phyloP scores from a whole-genome alignment of 1,140 invertebrate genomes.

The Brachionus plicatilis region DNA sequence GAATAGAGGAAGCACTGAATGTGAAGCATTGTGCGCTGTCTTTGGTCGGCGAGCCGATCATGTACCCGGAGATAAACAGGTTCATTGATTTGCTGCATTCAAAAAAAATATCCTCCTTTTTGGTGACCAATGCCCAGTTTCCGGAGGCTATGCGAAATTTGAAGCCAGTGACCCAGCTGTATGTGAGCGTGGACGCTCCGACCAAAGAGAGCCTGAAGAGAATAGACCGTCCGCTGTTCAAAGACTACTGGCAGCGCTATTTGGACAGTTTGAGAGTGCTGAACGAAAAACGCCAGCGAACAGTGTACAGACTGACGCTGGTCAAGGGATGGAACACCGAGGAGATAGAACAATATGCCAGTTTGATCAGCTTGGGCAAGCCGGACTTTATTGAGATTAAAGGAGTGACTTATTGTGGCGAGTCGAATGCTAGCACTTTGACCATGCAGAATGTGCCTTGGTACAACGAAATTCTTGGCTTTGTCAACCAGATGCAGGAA shows the following conservation, averaged over 20 bases:
- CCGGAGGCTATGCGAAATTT: conserved; percentile 62
- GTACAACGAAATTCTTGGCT: conserved; percentile 63
- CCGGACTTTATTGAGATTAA: conserved; percentile 68
- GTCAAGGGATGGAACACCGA: conserved; percentile 65
- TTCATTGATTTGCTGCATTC: conserved; percentile 60
- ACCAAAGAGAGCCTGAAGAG: conserved; percentile 65
- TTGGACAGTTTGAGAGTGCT: conserved; percentile 61
- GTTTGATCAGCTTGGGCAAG: conserved; percentile 60
- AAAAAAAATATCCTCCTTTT: conserved; percentile 61
- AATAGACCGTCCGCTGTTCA: conserved; percentile 64
- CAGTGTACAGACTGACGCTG: conserved; percentile 64
- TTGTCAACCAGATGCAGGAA: conserved; percentile 51
- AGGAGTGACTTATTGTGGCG: conserved; percentile 65
- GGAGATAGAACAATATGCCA: conserved; percentile 62
- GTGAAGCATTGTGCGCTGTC: conserved; percentile 63
- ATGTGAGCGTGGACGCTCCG: conserved; percentile 65
- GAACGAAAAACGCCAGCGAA: conserved; percentile 61
- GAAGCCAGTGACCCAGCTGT: conserved; percentile 63
- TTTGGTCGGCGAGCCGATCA: conserved; percentile 66
- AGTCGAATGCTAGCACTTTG: conserved; percentile 59
- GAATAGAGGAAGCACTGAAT: conserved; percentile 59
- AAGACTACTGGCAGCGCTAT: conserved; percentile 64
- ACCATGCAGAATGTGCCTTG: conserved; percentile 67
- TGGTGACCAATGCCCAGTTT: conserved; percentile 66
- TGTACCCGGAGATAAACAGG: conserved; percentile 65